Base-by-base conservation (phyloP, 2,888 invertebrate species). In the Hylaea fasciaria region DNA sequence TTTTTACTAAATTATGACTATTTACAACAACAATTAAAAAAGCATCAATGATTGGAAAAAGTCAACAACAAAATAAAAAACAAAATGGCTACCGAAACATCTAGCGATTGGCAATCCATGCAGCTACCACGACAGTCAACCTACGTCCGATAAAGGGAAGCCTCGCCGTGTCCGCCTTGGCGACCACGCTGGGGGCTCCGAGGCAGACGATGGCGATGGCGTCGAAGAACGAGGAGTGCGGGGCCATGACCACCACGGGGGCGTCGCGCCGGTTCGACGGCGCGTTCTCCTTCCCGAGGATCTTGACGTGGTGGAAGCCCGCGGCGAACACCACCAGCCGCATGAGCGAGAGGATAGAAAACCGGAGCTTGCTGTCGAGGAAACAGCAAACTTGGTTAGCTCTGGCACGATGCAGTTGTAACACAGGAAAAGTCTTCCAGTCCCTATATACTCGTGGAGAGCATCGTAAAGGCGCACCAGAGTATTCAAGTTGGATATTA, bases 141-240 rank as follows among this genome's bases (percentile, higher is more conserved):
- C 86, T 96, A 98, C 98, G 97, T 95, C 98, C 98, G 87, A 98
- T 95, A 77, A 98, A 93, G 60, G 98, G 97, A 75, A 97, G 94
- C 64, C 94, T 92, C 53, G 95, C 95, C 28, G 97, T 96, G 82
- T 97, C 97, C 16, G 95, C 96, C 85, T 97, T 98, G 65, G 98
- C 97, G 71, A 98, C 98, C 81, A 98, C 96, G 75, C 97, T 96
- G 28, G 97, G 97, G 50, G 96, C 96, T n/a, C 95, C 96, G 70
- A 97, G 94, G 79, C 94, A 94, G 61, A 97, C 95, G 76, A 97
- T 96, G 73, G 96, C 94, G 67, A 98, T 94, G 62, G 97, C 96
- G 89, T 98, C 98, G 89, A 97, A 96, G 94, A 96, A 98, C 60
- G 96, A 95, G 40, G 98, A 98, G 85, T 98, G 98, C 2, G 98